Base-by-base conservation (phyloP, 1,140 invertebrate genomes). In the Eupristina koningsbergeri region DNA sequence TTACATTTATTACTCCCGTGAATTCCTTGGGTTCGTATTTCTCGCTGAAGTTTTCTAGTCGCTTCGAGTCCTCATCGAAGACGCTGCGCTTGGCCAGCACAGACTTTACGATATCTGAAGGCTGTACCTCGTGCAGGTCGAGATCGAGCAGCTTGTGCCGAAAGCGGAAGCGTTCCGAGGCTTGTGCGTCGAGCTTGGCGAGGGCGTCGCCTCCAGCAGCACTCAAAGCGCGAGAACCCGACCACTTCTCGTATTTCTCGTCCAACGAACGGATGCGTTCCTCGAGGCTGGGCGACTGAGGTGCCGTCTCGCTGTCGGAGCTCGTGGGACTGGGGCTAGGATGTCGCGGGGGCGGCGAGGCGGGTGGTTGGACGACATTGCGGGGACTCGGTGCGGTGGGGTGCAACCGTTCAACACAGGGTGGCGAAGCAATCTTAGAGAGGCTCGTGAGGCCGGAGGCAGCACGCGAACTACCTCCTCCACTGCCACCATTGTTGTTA, bases 51-150 rank as follows among this genome's bases (percentile, higher is more conserved):
- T 98, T 97, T 91, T 99, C 98, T 31, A 99, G 93, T 17, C 98
- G 93, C 89, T 98, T 98, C 22, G 96, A 96, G 90, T 99, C 98
- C 91, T 99, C 98, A 89, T 99, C 98, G 90, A 99, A 98, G 19
- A 99, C 97, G 77, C 97, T 98, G 75, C 96, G 95, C 89, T 97
- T 98, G 13, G 97, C 96, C 84, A 99, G 93, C 74, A 99, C 94
- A 22, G 97, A 97, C 88, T 98, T 97, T 8, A 98, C 96, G 84
- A 99, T 98, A 86, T 98, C 98, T 3, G 98, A 98, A 2, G 97
- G 98, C 89, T 98, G 95, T 80, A 97, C 93, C 88, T 96, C 95
- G 86, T 95, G 94, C 13, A 96, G 93, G 87, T 96, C 96, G 64
- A 97, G 92, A 85, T 96, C 95, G 34, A 96, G 92, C 58, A 96